Base-by-base conservation (phyloP, 2,797 vertebrate species). In the Cossypha polioptera region DNA sequence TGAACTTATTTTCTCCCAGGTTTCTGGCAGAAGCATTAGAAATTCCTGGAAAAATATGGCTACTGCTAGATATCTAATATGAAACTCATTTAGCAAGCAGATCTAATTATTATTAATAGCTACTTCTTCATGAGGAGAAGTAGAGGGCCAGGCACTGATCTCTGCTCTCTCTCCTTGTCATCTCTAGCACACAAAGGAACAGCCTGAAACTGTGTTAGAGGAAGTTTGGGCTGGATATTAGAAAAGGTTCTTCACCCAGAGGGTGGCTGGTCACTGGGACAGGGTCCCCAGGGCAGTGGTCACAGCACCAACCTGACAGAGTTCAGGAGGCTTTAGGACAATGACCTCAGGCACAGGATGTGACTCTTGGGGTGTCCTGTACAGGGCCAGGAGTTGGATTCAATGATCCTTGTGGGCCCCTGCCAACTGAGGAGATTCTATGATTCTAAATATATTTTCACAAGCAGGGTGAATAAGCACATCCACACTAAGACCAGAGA, bases 211-310 rank as follows among this genome's bases (percentile, higher is more conserved):
- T 83, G 11, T 31, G 5, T 58, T 61, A 28, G 43, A 29, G 12
- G 17, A 71, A n/a, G 21, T 58, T 65, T 77, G 58, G 38, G 13
- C 6, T 58, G 33, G 45, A 12, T 53, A 40, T 47, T 3, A 35
- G 51, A 16, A 59, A 31, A 83, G 11, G 9, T 8, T 65, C 5
- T 58, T 58, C 8, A n/a, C 4, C 28, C 36, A 55, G 36, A 55
- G 48, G 2, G 1, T n/a, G 13, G 1, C 0, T 42, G 20, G 36
- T n/a, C 42, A 50, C 0, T 50, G 24, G n/a, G 8, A 33, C 38
- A 36, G 9, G 10, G 1, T 72, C 17, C 20, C 20, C 9, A 12
- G 33, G 55, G 28, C 29, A 33, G 8, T 9, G 24, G 4, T 10
- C 42, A 69, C 16, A 43, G 22, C 36, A 62, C 22, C 6, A 28